Percentiles rank a stretch among this genome's conserved stretches.
phyloP scores from a whole-genome alignment of 2,888 invertebrate species.

The Dendrolimus pini region DNA sequence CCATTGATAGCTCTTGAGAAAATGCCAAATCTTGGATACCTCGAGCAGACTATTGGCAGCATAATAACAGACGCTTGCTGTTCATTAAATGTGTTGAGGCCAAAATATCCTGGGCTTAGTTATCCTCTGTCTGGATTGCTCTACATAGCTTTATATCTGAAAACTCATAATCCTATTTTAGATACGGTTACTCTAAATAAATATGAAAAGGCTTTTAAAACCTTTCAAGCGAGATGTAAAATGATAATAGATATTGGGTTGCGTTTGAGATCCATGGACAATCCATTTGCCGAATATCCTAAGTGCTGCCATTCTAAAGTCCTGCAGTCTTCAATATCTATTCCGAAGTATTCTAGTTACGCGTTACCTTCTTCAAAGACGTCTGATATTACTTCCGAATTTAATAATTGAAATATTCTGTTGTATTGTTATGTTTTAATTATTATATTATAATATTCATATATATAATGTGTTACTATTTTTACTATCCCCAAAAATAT shows the following conservation, averaged over 20 bases:
- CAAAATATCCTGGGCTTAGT: slow-evolving; percentile 77
- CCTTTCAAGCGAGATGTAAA: slow-evolving; percentile 50
- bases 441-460: slow-evolving; percentile 4
- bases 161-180: slow-evolving; percentile 60
- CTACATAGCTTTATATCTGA: slow-evolving; percentile 75
- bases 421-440: neutral
- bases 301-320: slow-evolving; percentile 28
- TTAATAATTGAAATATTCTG: neutral
- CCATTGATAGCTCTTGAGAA: slow-evolving; percentile 56
- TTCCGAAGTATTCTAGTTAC: slow-evolving; percentile 21
- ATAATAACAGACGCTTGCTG: slow-evolving; percentile 73
- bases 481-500: too few species aligned
- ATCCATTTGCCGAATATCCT: slow-evolving; percentile 73
- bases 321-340: slow-evolving; percentile 18
- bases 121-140: slow-evolving; percentile 69
- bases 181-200: slow-evolving; percentile 28
- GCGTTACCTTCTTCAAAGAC: slow-evolving; percentile 17
- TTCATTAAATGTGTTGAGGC: slow-evolving; percentile 67
- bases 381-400: slow-evolving; percentile 4
- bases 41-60: slow-evolving; percentile 77
- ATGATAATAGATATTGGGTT: slow-evolving; percentile 51
- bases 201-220: slow-evolving; percentile 49
- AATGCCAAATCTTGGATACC: slow-evolving; percentile 76
- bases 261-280: slow-evolving; percentile 67
- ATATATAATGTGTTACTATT: slow-evolving; percentile 1